phyloP scores from a whole-genome alignment of 2,797 vertebrate species.

The Triplophysa yarkandensis region DNA sequence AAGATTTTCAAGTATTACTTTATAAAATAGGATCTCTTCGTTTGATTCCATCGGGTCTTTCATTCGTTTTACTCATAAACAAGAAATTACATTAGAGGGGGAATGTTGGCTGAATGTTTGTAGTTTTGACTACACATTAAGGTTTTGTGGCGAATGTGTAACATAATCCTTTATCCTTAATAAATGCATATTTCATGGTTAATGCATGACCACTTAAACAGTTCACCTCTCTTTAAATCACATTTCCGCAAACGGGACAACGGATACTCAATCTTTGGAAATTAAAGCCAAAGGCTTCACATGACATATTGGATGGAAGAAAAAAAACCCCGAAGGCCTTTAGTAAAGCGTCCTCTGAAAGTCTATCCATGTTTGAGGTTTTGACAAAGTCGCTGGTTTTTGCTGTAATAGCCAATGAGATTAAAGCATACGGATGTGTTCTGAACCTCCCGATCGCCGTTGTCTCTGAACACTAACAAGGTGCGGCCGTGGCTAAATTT shows the following conservation, averaged over 20 bases:
- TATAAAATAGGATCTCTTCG: no score
- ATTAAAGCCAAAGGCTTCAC: conserved; percentile 66
- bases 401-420: conserved; percentile 54
- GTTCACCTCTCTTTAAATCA: conserved; percentile 74
- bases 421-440: conserved; percentile 52
- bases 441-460: conserved; percentile 25
- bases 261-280: conserved; percentile 62
- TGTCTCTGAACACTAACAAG: conserved; percentile 56
- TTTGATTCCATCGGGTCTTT: conserved; percentile 65
- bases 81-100: conserved; percentile 74
- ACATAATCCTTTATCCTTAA: conserved; percentile 73
- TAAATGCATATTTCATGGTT: conserved; percentile 76
- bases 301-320: conserved; percentile 62
- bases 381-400: conserved; percentile 53
- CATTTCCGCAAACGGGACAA: conserved; percentile 67
- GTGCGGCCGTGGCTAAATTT: conserved; percentile 55
- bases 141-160: conserved; percentile 67
- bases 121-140: conserved; percentile 66
- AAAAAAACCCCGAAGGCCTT: conserved; percentile 57
- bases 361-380: conserved; percentile 64
- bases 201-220: conserved; percentile 78
- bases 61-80: conserved; percentile 62
- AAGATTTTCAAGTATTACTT: no score
- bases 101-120: conserved; percentile 62
- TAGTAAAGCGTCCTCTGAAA: conserved; percentile 59